phyloP scores from a whole-genome alignment of 2,888 invertebrate genomes.

The Exocentrus adspersus region DNA sequence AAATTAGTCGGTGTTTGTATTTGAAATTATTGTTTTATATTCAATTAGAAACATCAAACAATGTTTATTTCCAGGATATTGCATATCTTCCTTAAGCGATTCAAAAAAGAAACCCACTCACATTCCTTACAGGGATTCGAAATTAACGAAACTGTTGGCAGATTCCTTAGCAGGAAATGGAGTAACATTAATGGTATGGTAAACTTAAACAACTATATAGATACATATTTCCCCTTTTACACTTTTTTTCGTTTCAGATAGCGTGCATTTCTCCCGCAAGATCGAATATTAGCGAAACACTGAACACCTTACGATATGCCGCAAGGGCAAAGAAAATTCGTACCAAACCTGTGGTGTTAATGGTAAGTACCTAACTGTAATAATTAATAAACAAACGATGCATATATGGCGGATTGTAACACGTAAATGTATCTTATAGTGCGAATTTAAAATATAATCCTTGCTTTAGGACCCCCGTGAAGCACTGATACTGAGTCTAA shows the following conservation, averaged over 20 bases:
- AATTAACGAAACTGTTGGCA: conserved; percentile 90
- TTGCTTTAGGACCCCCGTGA: conserved; percentile 85
- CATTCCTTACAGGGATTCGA: conserved; percentile 94
- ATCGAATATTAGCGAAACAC: conserved; percentile 85
- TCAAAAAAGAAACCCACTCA: conserved; percentile 81
- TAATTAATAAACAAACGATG: too few relatives aligned
- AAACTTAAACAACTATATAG: too few relatives aligned
- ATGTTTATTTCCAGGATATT: conserved; percentile 77
- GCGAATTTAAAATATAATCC: not conserved
- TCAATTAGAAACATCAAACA: too few relatives aligned
- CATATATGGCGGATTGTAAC: too few relatives aligned
- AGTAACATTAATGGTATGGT: conserved; percentile 94
- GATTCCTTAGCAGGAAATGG: conserved; percentile 95
- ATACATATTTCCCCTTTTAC: too few relatives aligned
- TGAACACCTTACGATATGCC: conserved; percentile 93
- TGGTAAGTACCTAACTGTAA: too few relatives aligned
- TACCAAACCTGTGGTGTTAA: conserved; percentile 91
- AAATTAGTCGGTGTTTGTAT: too few relatives aligned
- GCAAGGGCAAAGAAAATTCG: conserved; percentile 92
- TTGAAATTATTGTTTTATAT: too few relatives aligned
- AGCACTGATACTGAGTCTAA: conserved; percentile 87
- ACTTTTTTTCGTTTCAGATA: conserved; percentile 70
- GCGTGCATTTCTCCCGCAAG: conserved; percentile 93
- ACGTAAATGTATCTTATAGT: too few relatives aligned
- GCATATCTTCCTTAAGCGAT: conserved; percentile 91